phyloP scores from a whole-genome alignment of 2,888 invertebrate species.

The Idaea straminata region DNA sequence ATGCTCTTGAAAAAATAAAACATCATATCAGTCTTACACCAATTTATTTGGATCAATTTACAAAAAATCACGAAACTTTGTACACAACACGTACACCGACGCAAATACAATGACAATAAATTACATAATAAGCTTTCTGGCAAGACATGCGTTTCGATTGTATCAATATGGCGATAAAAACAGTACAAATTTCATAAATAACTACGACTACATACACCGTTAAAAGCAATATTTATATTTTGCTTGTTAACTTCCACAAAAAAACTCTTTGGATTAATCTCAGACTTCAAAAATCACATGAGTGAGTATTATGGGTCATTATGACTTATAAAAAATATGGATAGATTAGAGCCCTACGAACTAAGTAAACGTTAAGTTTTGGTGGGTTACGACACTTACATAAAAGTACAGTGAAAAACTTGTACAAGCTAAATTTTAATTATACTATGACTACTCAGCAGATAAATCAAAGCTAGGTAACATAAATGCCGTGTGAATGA shows the following conservation, averaged over 20 bases:
- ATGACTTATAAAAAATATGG: background rate
- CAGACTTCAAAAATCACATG: slow-evolving; percentile 59
- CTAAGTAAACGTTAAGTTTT: background rate
- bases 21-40: slow-evolving; percentile 50
- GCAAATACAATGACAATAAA: slow-evolving; percentile 44
- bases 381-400: background rate
- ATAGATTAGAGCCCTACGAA: background rate
- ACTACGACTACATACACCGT: slow-evolving; percentile 26
- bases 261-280: slow-evolving; percentile 46
- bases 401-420: background rate
- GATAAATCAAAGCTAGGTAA: background rate
- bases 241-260: slow-evolving; percentile 22
- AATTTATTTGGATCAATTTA: slow-evolving; percentile 64
- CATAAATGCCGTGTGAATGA: background rate
- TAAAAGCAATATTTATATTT: slow-evolving; percentile 6
- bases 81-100: slow-evolving; percentile 33
- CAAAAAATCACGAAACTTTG: slow-evolving; percentile 54
- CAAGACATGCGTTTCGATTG: slow-evolving; percentile 37
- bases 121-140: slow-evolving; percentile 47
- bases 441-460: background rate
- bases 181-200: slow-evolving; percentile 35
- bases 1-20: slow-evolving; percentile 9
- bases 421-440: background rate
- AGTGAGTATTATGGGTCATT: slow-evolving; percentile 29
- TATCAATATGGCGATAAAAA: slow-evolving; percentile 17